Conservation (phyloP, 2,888 invertebrate genomes). For the Drosophila suboccidentalis region DNA sequence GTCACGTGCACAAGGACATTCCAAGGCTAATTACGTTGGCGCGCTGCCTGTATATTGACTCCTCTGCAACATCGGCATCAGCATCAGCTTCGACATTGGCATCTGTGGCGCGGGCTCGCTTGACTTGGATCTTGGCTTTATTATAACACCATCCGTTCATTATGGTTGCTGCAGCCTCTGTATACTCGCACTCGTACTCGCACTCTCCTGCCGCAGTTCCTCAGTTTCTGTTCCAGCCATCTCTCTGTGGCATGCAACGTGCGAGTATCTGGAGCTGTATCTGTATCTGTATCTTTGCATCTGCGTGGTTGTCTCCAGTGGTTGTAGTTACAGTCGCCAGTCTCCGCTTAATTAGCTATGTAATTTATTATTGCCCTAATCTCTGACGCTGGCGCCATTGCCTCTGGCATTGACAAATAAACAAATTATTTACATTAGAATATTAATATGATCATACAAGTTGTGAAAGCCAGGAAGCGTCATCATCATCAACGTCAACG, state of each 20-base stretch:
- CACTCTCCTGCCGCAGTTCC: constrained; percentile 2
- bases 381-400: constrained; percentile 54
- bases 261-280: constrained; percentile 35
- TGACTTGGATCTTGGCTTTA: constrained; percentile 44
- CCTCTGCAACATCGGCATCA: constrained; percentile 8
- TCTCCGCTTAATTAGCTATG: constrained; percentile 74
- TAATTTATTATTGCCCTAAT: constrained; percentile 78
- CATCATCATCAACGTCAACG: neutral
- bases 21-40: constrained; percentile 79
- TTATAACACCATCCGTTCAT: constrained; percentile 68
- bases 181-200: neutral
- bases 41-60: constrained; percentile 38
- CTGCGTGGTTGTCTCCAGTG: constrained; percentile 67
- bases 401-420: constrained; percentile 73
- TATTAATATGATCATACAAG: constrained; percentile 52
- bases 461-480: constrained; percentile 36
- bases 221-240: constrained; percentile 31
- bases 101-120: constrained; percentile 28
- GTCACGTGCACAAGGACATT: constrained; percentile 82
- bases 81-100: constrained; percentile 5
- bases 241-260: constrained; percentile 59
- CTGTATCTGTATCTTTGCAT: constrained; percentile 68
- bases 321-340: constrained; percentile 32
- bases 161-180: constrained; percentile 48
- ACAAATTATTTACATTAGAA: constrained; percentile 76